These are phyloP conservation scores for Leptodactylus fuscus DNA, from an alignment of 2,113 vertebrate genomes.

Conservation along the genomic window DNA sequence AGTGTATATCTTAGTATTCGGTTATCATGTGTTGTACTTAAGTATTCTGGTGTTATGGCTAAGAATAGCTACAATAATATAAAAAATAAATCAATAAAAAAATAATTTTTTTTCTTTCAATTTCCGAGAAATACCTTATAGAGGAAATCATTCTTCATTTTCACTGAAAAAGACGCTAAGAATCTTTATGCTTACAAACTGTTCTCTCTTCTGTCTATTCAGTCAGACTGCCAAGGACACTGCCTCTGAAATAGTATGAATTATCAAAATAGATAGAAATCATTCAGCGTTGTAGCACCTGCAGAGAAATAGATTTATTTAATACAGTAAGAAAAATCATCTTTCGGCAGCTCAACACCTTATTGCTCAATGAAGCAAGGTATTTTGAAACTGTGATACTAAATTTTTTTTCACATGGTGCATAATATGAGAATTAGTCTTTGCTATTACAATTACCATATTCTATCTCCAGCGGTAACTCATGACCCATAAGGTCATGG, in stretches of 20 bases:
- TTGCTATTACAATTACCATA: background rate
- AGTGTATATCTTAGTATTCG: too few species aligned
- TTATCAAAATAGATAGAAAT: conserved; percentile 14
- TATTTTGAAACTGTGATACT: background rate
- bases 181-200: background rate
- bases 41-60: too few species aligned
- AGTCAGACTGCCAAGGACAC: conserved; percentile 20
- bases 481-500: background rate
- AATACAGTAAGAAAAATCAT: background rate
- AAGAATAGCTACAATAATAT: too few species aligned
- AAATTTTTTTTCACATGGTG: background rate
- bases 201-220: background rate
- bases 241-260: background rate
- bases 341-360: background rate
- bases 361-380: background rate
- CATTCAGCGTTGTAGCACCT: background rate
- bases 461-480: background rate
- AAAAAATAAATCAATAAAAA: too few species aligned
- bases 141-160: background rate
- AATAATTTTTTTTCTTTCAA: too few species aligned
- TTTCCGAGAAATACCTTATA: background rate
- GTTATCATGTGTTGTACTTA: too few species aligned
- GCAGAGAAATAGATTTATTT: background rate
- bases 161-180: background rate
- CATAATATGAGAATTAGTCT: background rate